A percentile compares a stretch with the other conserved stretches of the same genome.
These are phyloP conservation scores for Beris morrisii DNA, from an alignment of 2,888 invertebrate species.

Conservation along the genomic window DNA sequence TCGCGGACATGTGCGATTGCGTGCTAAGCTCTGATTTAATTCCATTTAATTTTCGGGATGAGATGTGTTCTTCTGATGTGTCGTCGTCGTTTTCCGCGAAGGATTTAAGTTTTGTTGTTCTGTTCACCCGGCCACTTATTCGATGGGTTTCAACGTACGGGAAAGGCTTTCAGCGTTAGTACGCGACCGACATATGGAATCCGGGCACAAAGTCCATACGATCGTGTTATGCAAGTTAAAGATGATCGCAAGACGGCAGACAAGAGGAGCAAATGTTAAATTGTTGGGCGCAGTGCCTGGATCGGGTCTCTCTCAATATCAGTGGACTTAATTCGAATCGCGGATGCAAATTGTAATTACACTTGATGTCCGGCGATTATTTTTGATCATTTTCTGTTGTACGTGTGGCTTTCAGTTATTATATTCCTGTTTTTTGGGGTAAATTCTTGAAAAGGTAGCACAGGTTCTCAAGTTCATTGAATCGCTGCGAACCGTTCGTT, in stretches of 20 bases:
- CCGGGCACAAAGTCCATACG: neutral
- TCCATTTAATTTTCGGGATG: conserved; percentile 44
- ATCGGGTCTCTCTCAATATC: neutral
- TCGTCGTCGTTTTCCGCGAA: conserved; percentile 30
- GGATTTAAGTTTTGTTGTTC: neutral
- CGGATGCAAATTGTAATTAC: conserved; percentile 40
- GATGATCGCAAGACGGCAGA: neutral
- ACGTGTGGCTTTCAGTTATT: conserved; percentile 28
- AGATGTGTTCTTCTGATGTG: conserved; percentile 37
- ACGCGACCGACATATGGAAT: conserved; percentile 1
- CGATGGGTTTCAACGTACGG: neutral
- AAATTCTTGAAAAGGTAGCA: conserved; percentile 24
- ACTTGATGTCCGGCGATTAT: conserved; percentile 33
- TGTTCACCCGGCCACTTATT: conserved; percentile 21
- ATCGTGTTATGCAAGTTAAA: no score
- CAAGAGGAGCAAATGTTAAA: neutral
- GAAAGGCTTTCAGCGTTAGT: neutral
- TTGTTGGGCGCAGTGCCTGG: neutral
- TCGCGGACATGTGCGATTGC: conserved; percentile 40
- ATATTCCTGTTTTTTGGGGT: conserved; percentile 17
- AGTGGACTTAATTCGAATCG: conserved; percentile 8
- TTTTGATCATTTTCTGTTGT: conserved; percentile 5
- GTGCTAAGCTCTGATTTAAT: conserved; percentile 45
- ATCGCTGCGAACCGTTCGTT: conserved; percentile 2
- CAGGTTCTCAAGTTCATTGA: conserved; percentile 15